Conservation (phyloP, 2,113 vertebrate species). For the Platysteira castanea region DNA sequence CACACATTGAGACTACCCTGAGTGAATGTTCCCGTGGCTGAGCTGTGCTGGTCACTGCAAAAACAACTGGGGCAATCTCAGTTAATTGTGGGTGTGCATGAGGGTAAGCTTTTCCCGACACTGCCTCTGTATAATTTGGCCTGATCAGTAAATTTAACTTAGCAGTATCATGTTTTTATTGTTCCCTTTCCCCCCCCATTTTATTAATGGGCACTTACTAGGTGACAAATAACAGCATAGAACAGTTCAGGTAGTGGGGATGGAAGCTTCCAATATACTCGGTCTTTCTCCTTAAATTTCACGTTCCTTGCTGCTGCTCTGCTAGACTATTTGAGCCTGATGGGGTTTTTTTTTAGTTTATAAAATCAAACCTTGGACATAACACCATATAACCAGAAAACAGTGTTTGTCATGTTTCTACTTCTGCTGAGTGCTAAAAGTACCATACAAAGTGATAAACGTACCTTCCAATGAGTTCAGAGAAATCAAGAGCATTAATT, state of each 20-base stretch:
- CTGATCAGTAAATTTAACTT: not conserved
- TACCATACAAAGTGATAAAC: not conserved
- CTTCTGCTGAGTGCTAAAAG: not conserved
- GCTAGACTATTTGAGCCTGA: not conserved
- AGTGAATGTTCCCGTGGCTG: rapidly evolving
- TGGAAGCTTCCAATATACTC: not conserved
- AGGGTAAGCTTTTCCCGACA: not conserved
- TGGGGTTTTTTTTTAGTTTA: not conserved
- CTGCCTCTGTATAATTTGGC: not conserved
- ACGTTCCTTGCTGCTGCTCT: not conserved
- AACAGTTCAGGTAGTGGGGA: not conserved
- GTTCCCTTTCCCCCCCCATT: not conserved
- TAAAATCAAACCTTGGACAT: not conserved
- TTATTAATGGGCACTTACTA: not conserved
- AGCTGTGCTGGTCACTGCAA: not conserved
- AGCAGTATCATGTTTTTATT: not conserved
- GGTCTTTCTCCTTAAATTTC: not conserved
- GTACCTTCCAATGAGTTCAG: not conserved
- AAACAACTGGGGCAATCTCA: not conserved
- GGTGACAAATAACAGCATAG: not conserved
- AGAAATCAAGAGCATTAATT: not conserved
- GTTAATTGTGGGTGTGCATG: not conserved
- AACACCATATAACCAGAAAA: not conserved
- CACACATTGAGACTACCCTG: not conserved
- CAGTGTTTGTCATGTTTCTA: not conserved